phyloP scores from a whole-genome alignment of 1,140 invertebrate genomes.

The Drosophila kepulauana region DNA sequence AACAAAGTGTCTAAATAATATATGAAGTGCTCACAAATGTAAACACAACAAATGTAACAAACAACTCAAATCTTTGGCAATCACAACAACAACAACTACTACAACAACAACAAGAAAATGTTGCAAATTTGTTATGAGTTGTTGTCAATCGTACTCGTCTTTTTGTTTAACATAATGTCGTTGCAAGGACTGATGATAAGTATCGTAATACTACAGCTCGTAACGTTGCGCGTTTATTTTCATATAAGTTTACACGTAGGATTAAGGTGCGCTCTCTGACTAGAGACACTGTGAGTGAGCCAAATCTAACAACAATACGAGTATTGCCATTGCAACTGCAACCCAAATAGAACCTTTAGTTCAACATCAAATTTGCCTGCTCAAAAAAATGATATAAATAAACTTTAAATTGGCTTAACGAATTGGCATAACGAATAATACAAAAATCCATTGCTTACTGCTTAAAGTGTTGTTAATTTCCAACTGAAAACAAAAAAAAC shows the following conservation, averaged over 20 bases:
- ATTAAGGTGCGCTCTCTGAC: constrained; percentile 81
- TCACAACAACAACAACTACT: neutral
- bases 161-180: constrained; percentile 53
- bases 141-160: constrained; percentile 36
- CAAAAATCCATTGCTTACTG: constrained; percentile 52
- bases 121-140: constrained; percentile 55
- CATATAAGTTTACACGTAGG: constrained; percentile 73
- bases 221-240: constrained; percentile 67
- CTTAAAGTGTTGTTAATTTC: constrained; percentile 56
- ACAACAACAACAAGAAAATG: constrained; percentile 32
- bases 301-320: constrained; percentile 45
- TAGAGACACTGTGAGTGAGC: constrained; percentile 80
- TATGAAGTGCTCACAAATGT: constrained; percentile 58
- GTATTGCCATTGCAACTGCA: constrained; percentile 9
- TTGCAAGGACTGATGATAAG: constrained; percentile 18
- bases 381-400: constrained; percentile 23
- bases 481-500: constrained; percentile 9
- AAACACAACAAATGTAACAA: constrained; percentile 36
- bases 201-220: constrained; percentile 16
- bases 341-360: constrained; percentile 28
- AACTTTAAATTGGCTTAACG: constrained; percentile 15
- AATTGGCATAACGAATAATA: constrained; percentile 59
- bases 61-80: constrained; percentile 4
- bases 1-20: constrained; percentile 33
- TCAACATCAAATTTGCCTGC: constrained; percentile 51